Percentiles rank a stretch among this genome's conserved stretches.
Evolutionary conservation across 2,113 vertebrate species (phyloP).

Genomic region (Nipponia nippon): DNA sequence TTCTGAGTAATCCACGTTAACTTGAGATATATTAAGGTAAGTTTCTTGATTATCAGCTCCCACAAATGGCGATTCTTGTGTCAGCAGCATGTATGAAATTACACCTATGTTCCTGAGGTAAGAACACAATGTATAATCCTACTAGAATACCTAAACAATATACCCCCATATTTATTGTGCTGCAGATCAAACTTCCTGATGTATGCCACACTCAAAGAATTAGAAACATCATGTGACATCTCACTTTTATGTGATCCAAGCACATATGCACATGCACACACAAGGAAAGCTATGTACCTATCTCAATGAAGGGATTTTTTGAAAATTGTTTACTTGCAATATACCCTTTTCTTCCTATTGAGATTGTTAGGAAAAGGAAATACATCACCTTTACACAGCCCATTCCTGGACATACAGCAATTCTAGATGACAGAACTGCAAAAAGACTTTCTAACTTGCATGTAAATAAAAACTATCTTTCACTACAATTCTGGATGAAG

Average conservation of each 20-base stretch:
- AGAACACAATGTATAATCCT: not conserved
- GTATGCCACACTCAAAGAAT: not conserved
- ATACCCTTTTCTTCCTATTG: not conserved
- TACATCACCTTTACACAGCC: not conserved
- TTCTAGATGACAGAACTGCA: not conserved
- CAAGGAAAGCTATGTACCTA: not conserved
- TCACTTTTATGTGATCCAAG: not conserved
- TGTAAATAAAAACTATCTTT: not conserved
- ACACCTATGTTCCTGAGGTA: conserved; percentile 89
- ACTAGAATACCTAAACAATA: not conserved
- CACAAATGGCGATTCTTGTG: conserved; percentile 90
- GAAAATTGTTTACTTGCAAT: not conserved
- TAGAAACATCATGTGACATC: not conserved
- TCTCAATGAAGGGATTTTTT: not conserved
- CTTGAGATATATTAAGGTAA: conserved; percentile 94
- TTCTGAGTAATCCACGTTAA: conserved; percentile 92
- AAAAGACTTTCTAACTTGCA: not conserved
- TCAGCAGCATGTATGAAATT: conserved; percentile 94
- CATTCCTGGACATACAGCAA: not conserved
- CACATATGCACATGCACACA: not conserved
- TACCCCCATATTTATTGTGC: not conserved
- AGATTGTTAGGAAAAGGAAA: not conserved
- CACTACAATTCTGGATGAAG: not conserved
- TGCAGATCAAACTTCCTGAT: not conserved
- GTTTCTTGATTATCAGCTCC: conserved; percentile 95